These are phyloP conservation scores for Brachyalestes nurse DNA, from an alignment of 2,797 vertebrate species.

Conservation along the genomic window DNA sequence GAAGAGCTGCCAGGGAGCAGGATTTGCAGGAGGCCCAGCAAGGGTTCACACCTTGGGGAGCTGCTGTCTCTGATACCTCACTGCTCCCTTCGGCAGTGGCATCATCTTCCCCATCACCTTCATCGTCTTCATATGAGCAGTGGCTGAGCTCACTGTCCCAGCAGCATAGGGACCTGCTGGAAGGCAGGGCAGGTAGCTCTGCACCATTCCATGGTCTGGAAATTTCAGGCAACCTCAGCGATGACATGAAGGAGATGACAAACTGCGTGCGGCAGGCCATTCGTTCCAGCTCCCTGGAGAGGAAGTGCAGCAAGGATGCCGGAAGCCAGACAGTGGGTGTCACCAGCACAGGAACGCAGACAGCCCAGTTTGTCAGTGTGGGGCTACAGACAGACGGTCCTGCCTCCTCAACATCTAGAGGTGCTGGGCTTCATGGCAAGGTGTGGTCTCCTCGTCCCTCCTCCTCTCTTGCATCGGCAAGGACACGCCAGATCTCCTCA, in stretches of 20 bases:
- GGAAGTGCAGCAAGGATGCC: conserved; percentile 89
- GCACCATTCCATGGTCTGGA: conserved; percentile 85
- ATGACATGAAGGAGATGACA: conserved; percentile 99
- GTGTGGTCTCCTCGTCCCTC: conserved; percentile 92
- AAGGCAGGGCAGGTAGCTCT: conserved; percentile 67
- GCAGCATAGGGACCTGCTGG: conserved; percentile 88
- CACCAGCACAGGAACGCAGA: conserved; percentile 88
- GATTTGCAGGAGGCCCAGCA: conserved; percentile 79
- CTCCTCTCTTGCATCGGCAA: conserved; percentile 83
- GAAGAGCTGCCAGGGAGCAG: conserved; percentile 72
- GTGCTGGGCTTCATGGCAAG: conserved; percentile 82
- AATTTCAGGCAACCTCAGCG: conserved; percentile 95
- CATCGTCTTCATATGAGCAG: conserved; percentile 85
- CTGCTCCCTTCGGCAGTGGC: conserved; percentile 53
- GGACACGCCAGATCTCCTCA: conserved; percentile 93
- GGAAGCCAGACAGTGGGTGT: conserved; percentile 83
- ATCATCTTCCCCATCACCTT: conserved; percentile 63
- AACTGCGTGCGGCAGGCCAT: conserved; percentile 97
- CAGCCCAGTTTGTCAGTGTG: conserved; percentile 85
- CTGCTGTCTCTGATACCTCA: conserved; percentile 74
- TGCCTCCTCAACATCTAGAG: conserved; percentile 52
- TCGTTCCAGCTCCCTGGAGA: conserved; percentile 93
- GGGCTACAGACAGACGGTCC: conserved; percentile 92
- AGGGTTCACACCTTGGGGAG: conserved; percentile 76
- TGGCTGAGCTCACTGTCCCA: conserved; percentile 95